These are phyloP conservation scores for Epiblema foenella DNA, from an alignment of 2,888 invertebrate genomes.

Conservation along the genomic window DNA sequence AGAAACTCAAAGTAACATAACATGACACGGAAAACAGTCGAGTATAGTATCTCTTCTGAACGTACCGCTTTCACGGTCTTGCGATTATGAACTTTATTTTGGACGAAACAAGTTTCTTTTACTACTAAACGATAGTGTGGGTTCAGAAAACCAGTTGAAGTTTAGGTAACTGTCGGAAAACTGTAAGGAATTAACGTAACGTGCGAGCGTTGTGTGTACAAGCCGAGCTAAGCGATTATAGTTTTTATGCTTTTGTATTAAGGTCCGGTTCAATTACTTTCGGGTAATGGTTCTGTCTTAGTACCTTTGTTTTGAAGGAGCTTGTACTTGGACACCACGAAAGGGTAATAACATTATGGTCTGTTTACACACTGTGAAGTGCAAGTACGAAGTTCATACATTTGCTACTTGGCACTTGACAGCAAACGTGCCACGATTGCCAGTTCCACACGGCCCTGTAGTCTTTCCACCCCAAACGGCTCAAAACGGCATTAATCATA, in stretches of 20 bases:
- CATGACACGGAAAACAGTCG: conserved; percentile 30
- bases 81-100: not conserved
- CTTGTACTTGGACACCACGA: not conserved
- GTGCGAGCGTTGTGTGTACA: conserved; percentile 26
- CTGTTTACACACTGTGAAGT: no score
- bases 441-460: no score
- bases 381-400: no score
- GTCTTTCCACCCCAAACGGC: no score
- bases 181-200: conserved; percentile 34
- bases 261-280: not conserved
- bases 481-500: no score
- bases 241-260: not conserved
- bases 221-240: not conserved
- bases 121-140: not conserved
- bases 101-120: not conserved
- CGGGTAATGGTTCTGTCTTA: not conserved
- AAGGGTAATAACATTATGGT: not conserved
- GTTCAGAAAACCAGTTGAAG: conserved; percentile 14
- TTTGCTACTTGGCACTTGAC: no score
- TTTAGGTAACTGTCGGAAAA: conserved; percentile 20
- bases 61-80: not conserved
- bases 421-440: no score
- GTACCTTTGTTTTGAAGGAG: not conserved
- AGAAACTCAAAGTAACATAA: conserved; percentile 35
- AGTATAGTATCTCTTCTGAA: conserved; percentile 12